Conservation (phyloP, 2,888 invertebrate species). For the Cantharis lateralis region DNA sequence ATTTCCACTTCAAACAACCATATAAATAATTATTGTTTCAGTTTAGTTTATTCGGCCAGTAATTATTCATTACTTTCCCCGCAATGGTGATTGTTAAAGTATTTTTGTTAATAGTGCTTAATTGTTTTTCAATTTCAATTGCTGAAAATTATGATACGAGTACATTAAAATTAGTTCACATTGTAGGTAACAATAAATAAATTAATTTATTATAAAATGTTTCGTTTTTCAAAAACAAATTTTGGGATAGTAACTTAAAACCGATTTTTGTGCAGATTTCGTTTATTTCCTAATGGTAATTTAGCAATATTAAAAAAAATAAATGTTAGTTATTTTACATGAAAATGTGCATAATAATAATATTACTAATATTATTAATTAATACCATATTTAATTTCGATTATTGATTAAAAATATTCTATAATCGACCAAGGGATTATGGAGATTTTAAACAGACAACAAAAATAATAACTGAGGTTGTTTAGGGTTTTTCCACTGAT, state of each 20-base stretch:
- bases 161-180: not conserved
- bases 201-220: not conserved
- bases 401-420: too few relatives aligned
- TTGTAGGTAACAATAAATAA: not conserved
- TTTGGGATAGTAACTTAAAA: not conserved
- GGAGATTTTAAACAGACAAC: too few relatives aligned
- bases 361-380: too few relatives aligned
- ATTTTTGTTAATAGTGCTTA: not conserved
- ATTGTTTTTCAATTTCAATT: not conserved
- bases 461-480: too few relatives aligned
- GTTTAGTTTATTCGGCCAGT: not conserved
- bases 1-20: not conserved
- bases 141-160: not conserved
- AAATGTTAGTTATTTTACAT: too few relatives aligned
- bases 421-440: too few relatives aligned
- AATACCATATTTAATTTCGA: too few relatives aligned
- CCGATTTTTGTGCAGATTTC: not conserved
- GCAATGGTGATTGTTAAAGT: too few relatives aligned
- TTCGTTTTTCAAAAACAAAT: not conserved
- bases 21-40: not conserved
- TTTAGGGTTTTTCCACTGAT: too few relatives aligned
- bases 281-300: too few relatives aligned
- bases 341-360: too few relatives aligned
- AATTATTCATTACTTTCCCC: not conserved
- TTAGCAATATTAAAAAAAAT: too few relatives aligned